Conservation (phyloP, 2,888 invertebrate species). For the Criorhina ranunculi region DNA sequence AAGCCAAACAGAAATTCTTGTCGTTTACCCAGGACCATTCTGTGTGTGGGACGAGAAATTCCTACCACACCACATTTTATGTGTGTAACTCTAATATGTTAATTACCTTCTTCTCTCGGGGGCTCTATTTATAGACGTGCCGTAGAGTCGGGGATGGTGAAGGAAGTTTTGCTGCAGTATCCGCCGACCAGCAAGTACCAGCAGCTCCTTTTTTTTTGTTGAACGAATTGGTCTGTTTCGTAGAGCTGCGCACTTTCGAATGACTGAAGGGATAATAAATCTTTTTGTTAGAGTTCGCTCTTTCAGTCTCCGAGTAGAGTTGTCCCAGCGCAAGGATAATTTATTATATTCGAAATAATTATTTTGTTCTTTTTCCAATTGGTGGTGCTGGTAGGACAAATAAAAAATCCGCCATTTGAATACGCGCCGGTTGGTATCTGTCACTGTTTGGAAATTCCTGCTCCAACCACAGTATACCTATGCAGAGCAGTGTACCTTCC, state of each 20-base stretch:
- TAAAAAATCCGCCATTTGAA: conserved; percentile 40
- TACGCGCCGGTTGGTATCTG: conserved; percentile 18
- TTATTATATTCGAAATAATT: conserved; percentile 70
- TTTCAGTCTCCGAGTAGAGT: conserved; percentile 10
- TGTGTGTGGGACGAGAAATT: conserved; percentile 78
- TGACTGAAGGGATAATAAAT: conserved; percentile 72
- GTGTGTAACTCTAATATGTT: conserved; percentile 78
- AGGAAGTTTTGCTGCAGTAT: too few species aligned
- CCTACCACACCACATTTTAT: conserved; percentile 77
- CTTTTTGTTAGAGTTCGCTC: conserved; percentile 39
- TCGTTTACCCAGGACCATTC: conserved; percentile 49
- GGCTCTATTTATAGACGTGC: conserved; percentile 59
- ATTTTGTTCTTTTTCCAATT: conserved; percentile 56
- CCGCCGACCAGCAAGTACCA: not conserved
- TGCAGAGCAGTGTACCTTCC: conserved; percentile 9
- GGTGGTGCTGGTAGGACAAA: conserved; percentile 7
- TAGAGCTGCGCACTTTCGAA: conserved; percentile 44
- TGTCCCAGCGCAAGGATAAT: conserved; percentile 60
- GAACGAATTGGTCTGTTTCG: conserved; percentile 41
- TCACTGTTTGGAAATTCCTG: conserved; percentile 28
- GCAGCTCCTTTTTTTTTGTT: conserved; percentile 13
- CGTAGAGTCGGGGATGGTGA: not conserved
- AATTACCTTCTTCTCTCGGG: conserved; percentile 74
- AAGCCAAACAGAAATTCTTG: conserved; percentile 53
- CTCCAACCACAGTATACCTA: not conserved